phyloP scores from a whole-genome alignment of 2,797 vertebrate species.

The Melanotaenia nigrans region DNA sequence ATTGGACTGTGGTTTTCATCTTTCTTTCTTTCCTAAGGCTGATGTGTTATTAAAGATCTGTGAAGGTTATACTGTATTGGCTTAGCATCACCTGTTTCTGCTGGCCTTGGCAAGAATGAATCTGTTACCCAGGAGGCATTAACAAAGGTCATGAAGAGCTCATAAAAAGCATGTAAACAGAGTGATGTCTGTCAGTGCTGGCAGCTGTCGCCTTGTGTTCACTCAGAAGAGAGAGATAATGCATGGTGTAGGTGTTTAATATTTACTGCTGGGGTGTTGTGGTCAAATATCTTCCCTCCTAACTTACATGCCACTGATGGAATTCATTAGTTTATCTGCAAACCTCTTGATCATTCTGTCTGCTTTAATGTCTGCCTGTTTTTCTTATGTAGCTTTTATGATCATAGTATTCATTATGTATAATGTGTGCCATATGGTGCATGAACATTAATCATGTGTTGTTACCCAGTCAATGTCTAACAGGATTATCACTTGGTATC shows the following conservation, averaged over 20 bases:
- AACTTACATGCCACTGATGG: conserved; percentile 28
- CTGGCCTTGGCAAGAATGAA: conserved; percentile 38
- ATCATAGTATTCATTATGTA: conserved; percentile 29
- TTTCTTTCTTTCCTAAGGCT: conserved; percentile 6
- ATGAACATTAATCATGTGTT: conserved; percentile 10
- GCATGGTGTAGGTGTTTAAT: conserved; percentile 53
- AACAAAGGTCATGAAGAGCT: conserved; percentile 49
- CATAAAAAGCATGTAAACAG: conserved; percentile 50
- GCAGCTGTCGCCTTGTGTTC: conserved; percentile 42
- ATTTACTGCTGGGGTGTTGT: conserved; percentile 52
- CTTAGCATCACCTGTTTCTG: conserved; percentile 27
- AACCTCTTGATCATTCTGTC: conserved; percentile 38
- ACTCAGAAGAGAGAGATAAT: conserved; percentile 18
- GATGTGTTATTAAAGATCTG: conserved; percentile 46
- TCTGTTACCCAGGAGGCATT: conserved; percentile 37
- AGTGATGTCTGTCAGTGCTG: conserved; percentile 47
- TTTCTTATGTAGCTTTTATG: conserved; percentile 20
- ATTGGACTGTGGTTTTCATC: conserved; percentile 16
- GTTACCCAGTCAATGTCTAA: conserved; percentile 17
- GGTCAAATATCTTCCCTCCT: conserved; percentile 46
- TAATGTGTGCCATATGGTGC: conserved; percentile 10
- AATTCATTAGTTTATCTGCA: conserved; percentile 43
- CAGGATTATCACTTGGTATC: conserved; percentile 22
- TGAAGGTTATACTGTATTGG: conserved; percentile 24
- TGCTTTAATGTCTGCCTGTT: conserved; percentile 31